These are phyloP conservation scores for Pyrrhosoma nymphula DNA, from an alignment of 2,888 invertebrate genomes.

Conservation along the genomic window DNA sequence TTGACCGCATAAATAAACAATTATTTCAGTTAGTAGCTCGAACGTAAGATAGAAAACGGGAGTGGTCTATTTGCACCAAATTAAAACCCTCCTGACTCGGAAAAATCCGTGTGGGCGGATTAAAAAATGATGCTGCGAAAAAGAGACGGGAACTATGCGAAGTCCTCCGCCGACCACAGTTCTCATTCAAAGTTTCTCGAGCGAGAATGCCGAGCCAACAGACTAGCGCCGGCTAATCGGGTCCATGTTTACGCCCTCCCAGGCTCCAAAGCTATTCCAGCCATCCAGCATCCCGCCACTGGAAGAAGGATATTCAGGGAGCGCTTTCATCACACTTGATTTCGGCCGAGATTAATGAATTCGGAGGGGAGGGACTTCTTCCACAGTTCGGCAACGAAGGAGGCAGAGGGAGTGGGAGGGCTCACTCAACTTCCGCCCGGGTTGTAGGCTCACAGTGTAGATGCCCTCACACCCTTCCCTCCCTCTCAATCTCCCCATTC, in stretches of 20 bases:
- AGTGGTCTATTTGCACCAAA: background rate
- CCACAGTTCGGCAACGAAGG: background rate
- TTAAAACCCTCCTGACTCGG: background rate
- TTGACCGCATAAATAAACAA: no score
- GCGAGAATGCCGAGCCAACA: background rate
- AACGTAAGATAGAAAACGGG: background rate
- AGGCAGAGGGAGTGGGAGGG: background rate
- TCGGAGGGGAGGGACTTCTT: background rate
- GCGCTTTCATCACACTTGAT: slow-evolving; percentile 27
- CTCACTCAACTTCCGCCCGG: background rate
- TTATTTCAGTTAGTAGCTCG: no score
- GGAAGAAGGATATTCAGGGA: background rate
- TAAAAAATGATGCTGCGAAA: background rate
- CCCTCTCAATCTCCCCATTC: background rate
- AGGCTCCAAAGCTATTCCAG: background rate
- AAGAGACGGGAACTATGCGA: background rate
- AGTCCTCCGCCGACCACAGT: background rate
- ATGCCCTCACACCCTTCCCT: background rate
- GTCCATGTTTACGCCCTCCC: background rate
- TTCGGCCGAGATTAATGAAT: background rate
- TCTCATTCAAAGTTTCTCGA: background rate
- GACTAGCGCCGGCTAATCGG: background rate
- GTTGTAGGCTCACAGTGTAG: no score
- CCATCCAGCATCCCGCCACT: background rate
- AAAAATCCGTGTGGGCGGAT: background rate